phyloP scores from a whole-genome alignment of 2,888 invertebrate genomes.

The Timema podura region DNA sequence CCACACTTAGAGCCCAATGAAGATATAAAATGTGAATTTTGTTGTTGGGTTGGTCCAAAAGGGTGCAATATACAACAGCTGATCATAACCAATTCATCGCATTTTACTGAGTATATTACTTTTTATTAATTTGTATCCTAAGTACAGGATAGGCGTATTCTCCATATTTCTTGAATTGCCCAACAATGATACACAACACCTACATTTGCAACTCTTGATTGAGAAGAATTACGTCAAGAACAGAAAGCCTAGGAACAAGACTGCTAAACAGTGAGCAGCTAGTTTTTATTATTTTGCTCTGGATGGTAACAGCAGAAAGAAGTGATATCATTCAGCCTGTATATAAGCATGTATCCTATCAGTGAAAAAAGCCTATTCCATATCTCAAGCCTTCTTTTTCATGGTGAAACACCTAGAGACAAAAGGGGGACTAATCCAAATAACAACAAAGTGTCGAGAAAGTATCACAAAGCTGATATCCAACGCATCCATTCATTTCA shows the following conservation, averaged over 20 bases:
- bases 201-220: not conserved
- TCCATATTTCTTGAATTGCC: not conserved
- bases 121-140: too few species aligned
- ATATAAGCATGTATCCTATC: not conserved
- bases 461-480: not conserved
- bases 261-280: not conserved
- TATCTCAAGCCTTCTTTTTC: not conserved
- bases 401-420: not conserved
- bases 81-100: too few species aligned
- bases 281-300: not conserved
- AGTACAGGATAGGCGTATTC: not conserved
- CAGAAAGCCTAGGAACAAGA: not conserved
- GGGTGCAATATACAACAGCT: too few species aligned
- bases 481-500: not conserved
- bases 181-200: slow-evolving; percentile 7
- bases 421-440: not conserved
- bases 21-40: too few species aligned
- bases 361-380: not conserved
- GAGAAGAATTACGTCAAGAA: not conserved
- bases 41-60: too few species aligned
- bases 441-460: not conserved
- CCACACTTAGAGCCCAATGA: too few species aligned
- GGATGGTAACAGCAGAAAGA: not conserved
- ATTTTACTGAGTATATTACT: too few species aligned
- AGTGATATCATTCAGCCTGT: not conserved